Percentiles rank a stretch among this genome's conserved stretches.
Evolutionary conservation across 1,140 invertebrate species (phyloP).

Genomic region (Bombyx mandarina): DNA sequence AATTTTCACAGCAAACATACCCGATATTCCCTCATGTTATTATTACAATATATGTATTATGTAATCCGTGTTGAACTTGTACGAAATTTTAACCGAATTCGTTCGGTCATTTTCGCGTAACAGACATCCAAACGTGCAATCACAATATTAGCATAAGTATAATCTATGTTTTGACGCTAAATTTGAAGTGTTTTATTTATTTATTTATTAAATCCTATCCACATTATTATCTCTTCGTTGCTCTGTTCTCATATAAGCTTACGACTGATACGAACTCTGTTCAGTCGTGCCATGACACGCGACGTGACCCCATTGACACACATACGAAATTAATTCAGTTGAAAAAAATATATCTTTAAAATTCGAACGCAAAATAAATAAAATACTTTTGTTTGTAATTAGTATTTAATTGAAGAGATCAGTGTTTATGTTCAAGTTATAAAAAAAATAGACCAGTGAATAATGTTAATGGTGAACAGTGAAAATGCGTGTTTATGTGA

Average conservation of each 20-base stretch:
- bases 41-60: too few species aligned
- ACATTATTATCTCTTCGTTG: conserved; percentile 22
- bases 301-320: conserved; percentile 42
- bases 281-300: conserved; percentile 49
- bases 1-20: too few species aligned
- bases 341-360: too few species aligned
- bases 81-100: too few species aligned
- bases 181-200: not conserved
- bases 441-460: conserved; percentile 13
- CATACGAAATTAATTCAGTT: conserved; percentile 13
- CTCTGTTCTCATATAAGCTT: conserved; percentile 60
- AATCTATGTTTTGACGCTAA: not conserved
- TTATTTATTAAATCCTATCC: conserved; percentile 22
- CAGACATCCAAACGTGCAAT: too few species aligned
- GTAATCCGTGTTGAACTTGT: too few species aligned
- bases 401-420: too few species aligned
- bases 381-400: too few species aligned
- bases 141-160: not conserved
- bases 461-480: conserved; percentile 33
- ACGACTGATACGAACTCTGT: conserved; percentile 48
- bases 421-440: too few species aligned
- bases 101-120: too few species aligned
- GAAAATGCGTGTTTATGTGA: conserved; percentile 47
- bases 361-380: too few species aligned
- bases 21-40: too few species aligned